phyloP scores from a whole-genome alignment of 2,888 invertebrate species.

The Leptogaster cylindrica region DNA sequence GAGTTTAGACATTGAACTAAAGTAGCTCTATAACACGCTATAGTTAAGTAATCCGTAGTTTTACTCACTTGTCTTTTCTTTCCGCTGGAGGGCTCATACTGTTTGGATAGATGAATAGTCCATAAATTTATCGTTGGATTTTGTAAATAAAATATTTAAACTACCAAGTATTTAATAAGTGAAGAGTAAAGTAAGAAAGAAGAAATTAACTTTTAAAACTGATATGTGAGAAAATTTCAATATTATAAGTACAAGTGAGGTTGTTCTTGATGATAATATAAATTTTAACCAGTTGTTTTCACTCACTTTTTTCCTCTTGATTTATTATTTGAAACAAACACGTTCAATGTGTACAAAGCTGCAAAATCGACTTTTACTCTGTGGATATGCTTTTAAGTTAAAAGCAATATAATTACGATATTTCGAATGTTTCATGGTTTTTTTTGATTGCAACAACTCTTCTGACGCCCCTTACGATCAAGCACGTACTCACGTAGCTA shows the following conservation, averaged over 20 bases:
- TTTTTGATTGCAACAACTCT: too few species aligned
- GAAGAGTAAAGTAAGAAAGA: conserved; percentile 7
- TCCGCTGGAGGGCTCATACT: background rate
- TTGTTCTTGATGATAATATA: conserved; percentile 33
- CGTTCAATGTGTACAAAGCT: background rate
- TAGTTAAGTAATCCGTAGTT: conserved; percentile 3
- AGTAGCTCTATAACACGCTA: conserved; percentile 13
- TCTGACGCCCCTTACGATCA: too few species aligned
- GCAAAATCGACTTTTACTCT: too few species aligned
- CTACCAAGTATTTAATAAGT: conserved; percentile 33
- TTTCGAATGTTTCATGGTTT: too few species aligned
- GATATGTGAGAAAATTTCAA: conserved; percentile 5
- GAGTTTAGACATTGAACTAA: conserved; percentile 3
- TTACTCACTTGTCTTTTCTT: background rate
- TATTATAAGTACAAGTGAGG: conserved; percentile 36
- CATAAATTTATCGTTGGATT: conserved; percentile 4
- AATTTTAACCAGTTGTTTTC: conserved; percentile 34
- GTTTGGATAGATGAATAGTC: background rate
- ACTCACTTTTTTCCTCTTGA: too few species aligned
- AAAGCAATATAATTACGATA: too few species aligned
- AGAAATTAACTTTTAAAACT: background rate
- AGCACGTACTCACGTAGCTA: too few species aligned
- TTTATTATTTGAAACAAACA: too few species aligned
- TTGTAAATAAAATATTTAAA: conserved; percentile 17
- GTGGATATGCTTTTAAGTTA: too few species aligned